Evolutionary conservation across 2,113 vertebrate species (phyloP).

Genomic region (Columba livia): DNA sequence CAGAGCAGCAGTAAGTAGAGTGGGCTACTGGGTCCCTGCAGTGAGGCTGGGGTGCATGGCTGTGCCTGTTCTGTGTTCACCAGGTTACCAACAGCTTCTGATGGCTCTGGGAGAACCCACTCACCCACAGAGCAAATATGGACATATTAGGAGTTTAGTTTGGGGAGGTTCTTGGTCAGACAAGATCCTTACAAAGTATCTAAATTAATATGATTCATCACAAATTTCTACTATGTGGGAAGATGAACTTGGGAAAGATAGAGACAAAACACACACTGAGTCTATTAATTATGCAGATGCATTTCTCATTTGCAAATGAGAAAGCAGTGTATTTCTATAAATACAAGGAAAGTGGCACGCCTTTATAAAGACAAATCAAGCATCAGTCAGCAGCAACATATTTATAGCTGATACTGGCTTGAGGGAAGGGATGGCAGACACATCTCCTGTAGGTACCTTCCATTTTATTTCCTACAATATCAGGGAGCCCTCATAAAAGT

Average conservation of each 20-base stretch:
- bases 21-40: not conserved
- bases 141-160: not conserved
- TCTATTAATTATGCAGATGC: not conserved
- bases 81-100: not conserved
- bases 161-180: not conserved
- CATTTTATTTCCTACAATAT: not conserved
- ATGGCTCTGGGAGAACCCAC: not conserved
- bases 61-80: not conserved
- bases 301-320: not conserved
- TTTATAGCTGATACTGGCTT: not conserved
- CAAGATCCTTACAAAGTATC: not conserved
- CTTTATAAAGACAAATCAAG: not conserved
- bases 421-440: not conserved
- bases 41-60: accelerated
- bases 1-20: not conserved
- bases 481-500: not conserved
- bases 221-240: accelerated
- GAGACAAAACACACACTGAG: not conserved
- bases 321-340: not conserved
- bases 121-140: not conserved
- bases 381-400: not conserved
- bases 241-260: not conserved
- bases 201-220: not conserved
- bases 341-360: not conserved
- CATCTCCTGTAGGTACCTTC: not conserved